Evolutionary conservation across 1,140 invertebrate species (phyloP), one percentile per base, ranked within the genome.

Genomic region (Ips nitidus): DNA sequence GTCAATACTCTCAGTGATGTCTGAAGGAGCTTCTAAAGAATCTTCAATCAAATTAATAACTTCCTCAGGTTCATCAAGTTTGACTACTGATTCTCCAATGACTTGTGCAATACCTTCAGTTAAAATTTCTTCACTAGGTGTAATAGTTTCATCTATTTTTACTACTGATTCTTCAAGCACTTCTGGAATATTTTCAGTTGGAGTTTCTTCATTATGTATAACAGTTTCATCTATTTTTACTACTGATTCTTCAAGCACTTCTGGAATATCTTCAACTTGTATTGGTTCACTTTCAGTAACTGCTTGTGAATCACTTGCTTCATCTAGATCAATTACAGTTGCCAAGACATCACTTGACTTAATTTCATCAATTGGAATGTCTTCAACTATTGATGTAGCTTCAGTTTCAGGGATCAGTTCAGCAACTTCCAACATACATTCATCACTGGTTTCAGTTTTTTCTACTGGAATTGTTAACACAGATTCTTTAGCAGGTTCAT

Each of bases 161-260:
- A n/a, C 43, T 37, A 50, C 42, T 6, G 4, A 4, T 65, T 2
- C 40, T 43, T 61, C 22, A 7, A 41, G 40, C 22, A 43, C 22
- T 43, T 61, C 39, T 43, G 59, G 59, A 61, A 41, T 57, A 3
- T 37, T 57, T 57, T 57, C 55, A 57, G 55, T 7, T 38, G 2
- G 6, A 56, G 53, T 22, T 22, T 7, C 55, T 36, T 57, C 55
- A 38, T 7, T 57, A 36, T 7, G 37, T 57, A 8, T 5, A 39
- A 36, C 5, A 56, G 55, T 36, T 56, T 22, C 3, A 57, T 57
- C 55, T 57, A 37, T 37, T 40, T 40, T 37, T 57, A n/a, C 43
- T 37, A 50, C 42, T 6, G 4, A 4, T 65, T 2, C 40, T 43
- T 61, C 22, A 7, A 41, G 40, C 22, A 43, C 22, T 43, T 61